phyloP scores from a whole-genome alignment of 2,888 invertebrate genomes.

The Calameuta filiformis region DNA sequence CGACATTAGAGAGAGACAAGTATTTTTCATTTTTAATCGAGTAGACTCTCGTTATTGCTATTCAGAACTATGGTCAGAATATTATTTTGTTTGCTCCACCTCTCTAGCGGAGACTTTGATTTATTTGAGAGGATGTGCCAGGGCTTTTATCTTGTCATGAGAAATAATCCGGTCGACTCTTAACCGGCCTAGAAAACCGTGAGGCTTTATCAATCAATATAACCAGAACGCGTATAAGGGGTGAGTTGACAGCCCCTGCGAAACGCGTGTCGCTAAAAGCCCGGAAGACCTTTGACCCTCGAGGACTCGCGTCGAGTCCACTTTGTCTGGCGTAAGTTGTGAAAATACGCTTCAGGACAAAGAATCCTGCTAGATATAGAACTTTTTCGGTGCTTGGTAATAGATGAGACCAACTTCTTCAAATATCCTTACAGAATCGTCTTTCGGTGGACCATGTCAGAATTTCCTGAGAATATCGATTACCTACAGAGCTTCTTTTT shows the following conservation, averaged over 20 bases:
- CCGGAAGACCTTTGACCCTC: slow-evolving; percentile 21
- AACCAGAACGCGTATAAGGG: slow-evolving; percentile 13
- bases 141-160: background rate
- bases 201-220: background rate
- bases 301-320: slow-evolving; percentile 15
- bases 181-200: background rate
- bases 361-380: background rate
- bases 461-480: background rate
- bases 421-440: background rate
- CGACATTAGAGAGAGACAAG: background rate
- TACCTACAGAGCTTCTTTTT: background rate
- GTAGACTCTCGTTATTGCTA: background rate
- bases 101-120: background rate
- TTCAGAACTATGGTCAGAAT: background rate
- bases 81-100: background rate
- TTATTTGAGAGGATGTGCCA: background rate
- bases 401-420: background rate
- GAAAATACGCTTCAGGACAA: background rate
- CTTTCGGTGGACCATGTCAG: background rate
- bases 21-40: background rate
- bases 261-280: slow-evolving; percentile 16
- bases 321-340: background rate
- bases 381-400: background rate
- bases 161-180: background rate
- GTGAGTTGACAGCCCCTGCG: slow-evolving; percentile 3